Percentiles rank a stretch among this genome's conserved stretches.
These are phyloP conservation scores for Lepidothrix coronata DNA, from an alignment of 2,113 vertebrate genomes.

Conservation along the genomic window DNA sequence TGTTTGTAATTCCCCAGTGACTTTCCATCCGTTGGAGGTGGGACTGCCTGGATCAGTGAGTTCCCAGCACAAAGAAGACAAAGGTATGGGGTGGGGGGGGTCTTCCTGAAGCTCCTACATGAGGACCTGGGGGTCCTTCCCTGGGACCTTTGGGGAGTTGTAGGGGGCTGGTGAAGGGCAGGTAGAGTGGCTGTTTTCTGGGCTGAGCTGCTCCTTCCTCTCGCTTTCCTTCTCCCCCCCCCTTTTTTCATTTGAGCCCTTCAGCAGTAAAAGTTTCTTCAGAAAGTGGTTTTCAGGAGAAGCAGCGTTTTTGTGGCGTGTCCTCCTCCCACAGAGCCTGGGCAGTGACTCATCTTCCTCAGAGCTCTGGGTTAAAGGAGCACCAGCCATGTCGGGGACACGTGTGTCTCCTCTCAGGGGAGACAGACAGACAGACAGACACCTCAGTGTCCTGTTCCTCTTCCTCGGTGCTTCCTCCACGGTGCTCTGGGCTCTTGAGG, in stretches of 20 bases:
- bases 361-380: neutral
- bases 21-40: fast-evolving
- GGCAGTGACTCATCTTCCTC: conserved; percentile 51
- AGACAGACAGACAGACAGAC: neutral
- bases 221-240: neutral
- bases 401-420: neutral
- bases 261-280: neutral
- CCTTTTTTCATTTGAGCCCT: neutral
- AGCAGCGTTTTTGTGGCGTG: neutral
- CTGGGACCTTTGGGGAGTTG: fast-evolving
- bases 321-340: conserved; percentile 4
- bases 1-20: neutral
- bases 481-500: neutral
- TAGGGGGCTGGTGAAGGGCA: neutral
- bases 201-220: neutral
- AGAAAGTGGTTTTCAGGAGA: neutral
- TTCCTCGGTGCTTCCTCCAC: neutral
- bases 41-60: neutral
- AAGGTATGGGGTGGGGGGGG: neutral
- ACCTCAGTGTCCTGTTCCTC: neutral
- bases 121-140: neutral
- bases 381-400: neutral
- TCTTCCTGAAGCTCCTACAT: fast-evolving
- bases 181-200: neutral
- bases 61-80: neutral